Base-by-base conservation (phyloP, 2,113 vertebrate genomes). In the Eira barbara region DNA sequence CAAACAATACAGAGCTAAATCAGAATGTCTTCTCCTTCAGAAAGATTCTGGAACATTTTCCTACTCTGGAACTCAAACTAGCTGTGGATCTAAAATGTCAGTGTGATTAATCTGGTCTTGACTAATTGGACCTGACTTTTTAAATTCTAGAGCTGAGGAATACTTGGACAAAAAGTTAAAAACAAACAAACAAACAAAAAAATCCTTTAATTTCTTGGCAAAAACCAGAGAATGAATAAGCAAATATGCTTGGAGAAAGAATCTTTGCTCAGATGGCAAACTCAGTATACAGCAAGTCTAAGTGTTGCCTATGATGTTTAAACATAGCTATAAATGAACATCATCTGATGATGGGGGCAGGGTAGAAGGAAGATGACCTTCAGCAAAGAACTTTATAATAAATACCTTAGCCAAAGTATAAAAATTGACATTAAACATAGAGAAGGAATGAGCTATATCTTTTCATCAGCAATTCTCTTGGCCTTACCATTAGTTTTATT, bases 291-390 rank as follows among this genome's bases (percentile, higher is more conserved):
- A 74, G 15, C 9, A 23, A 88, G 29, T 90, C 55, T 76, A 63
- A 97, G n/a, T 59, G 45, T 95, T 97, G 81, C 63, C 71, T 89
- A 20, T 95, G 49, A 92, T 73, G 93, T 97, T 97, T 91, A 93
- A 94, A 94, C 88, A 63, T 57, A 65, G 76, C 88, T 98, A 98
- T 96, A 97, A 96, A 98, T 97, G 96, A 97, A 97, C 96, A 73
- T 69, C 98, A 96, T 97, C 89, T 98, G 95, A 96, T 59, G 87
- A 52, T 57, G 84, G 57, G 59, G 88, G 63, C 0, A 1, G 95
- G 81, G 90, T 85, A 73, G 85, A 71, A 83, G n/a, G 93, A 95
- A 86, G 49, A 71, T 88, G 91, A 96, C 71, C 92, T 96, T 96
- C 92, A 97, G 71, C 90, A 94, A 96, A 95, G 89, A 89, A 84